Conservation (phyloP, 2,113 vertebrate genomes). For the Eurystomus gularis region DNA sequence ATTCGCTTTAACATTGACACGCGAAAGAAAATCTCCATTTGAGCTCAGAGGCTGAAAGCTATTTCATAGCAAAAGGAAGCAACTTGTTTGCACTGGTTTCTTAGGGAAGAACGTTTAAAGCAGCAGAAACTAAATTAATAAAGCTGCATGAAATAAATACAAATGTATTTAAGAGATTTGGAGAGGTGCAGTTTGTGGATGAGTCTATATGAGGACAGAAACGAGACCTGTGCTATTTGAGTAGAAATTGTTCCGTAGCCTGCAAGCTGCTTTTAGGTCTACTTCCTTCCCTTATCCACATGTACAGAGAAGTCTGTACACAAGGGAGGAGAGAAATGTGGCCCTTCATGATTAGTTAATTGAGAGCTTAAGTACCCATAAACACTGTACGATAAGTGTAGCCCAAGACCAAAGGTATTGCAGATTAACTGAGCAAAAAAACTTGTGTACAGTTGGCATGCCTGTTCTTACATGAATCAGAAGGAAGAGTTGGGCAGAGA, state of each 20-base stretch:
- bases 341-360: background rate
- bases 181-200: background rate
- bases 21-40: background rate
- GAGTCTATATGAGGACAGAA: background rate
- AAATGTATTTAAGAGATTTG: background rate
- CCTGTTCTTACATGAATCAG: slow-evolving; percentile 53
- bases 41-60: background rate
- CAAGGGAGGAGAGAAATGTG: background rate
- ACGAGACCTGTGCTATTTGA: background rate
- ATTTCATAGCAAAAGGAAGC: background rate
- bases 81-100: background rate
- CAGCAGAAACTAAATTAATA: background rate
- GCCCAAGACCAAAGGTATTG: slow-evolving; percentile 20
- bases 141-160: background rate
- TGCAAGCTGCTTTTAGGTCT: background rate
- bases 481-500: slow-evolving; percentile 54
- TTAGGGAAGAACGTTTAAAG: background rate
- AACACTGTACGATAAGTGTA: background rate
- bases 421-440: slow-evolving; percentile 52
- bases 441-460: slow-evolving; percentile 29
- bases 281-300: background rate
- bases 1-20: background rate
- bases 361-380: background rate
- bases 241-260: background rate
- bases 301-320: background rate